phyloP scores from a whole-genome alignment of 2,888 invertebrate species.

The Onchidella celtica region DNA sequence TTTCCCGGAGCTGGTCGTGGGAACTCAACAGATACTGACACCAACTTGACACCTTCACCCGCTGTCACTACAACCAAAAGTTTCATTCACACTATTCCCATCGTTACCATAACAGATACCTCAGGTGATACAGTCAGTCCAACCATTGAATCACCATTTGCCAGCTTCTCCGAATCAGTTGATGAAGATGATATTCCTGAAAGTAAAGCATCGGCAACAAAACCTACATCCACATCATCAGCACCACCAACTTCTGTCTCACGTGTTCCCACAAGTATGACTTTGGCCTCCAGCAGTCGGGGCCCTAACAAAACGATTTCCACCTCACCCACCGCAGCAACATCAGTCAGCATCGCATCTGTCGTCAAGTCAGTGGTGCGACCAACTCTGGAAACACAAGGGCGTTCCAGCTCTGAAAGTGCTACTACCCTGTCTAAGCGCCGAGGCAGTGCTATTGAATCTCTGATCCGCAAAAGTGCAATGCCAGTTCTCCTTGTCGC shows the following conservation, averaged over 20 bases:
- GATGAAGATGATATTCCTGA: not conserved
- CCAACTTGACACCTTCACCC: not conserved
- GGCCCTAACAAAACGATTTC: slow-evolving; percentile 29
- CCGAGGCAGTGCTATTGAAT: slow-evolving; percentile 39
- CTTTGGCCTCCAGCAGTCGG: not conserved
- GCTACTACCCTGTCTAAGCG: slow-evolving; percentile 19
- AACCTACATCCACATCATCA: not conserved
- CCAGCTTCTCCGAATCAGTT: not conserved
- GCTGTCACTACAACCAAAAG: slow-evolving; percentile 16
- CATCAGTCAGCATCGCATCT: not conserved
- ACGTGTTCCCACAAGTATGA: not conserved
- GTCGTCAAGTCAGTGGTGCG: not conserved
- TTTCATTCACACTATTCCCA: slow-evolving; percentile 40
- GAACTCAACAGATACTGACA: not conserved
- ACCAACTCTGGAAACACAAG: slow-evolving; percentile 27
- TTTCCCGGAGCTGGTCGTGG: slow-evolving; percentile 52
- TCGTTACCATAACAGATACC: slow-evolving; percentile 46
- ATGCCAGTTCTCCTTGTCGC: slow-evolving; percentile 30
- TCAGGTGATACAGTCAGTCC: slow-evolving; percentile 42
- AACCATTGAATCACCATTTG: slow-evolving; percentile 15
- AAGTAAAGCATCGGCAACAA: not conserved
- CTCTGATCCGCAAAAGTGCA: slow-evolving; percentile 38
- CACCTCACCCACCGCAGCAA: not conserved
- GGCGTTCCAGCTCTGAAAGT: slow-evolving; percentile 45
- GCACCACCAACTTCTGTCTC: not conserved